Evolutionary conservation across 2,797 vertebrate genomes (phyloP).

Genomic region (Loriculus beryllinus): DNA sequence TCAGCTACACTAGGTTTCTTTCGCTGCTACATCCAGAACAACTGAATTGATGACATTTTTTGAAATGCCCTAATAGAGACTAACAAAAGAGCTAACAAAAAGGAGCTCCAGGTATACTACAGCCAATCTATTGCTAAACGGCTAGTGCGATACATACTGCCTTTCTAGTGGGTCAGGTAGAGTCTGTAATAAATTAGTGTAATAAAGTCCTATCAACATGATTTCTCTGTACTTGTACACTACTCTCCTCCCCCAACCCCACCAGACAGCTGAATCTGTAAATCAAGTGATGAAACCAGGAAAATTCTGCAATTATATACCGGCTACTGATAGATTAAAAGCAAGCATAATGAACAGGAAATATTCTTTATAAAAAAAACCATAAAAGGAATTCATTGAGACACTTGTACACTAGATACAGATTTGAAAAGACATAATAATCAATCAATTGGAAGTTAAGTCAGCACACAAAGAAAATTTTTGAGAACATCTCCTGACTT

Average conservation of each 20-base stretch:
- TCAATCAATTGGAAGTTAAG: neutral
- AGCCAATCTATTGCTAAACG: neutral
- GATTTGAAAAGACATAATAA: neutral
- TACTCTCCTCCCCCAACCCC: neutral
- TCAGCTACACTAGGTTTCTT: neutral
- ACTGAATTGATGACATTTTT: neutral
- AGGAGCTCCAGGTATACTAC: neutral
- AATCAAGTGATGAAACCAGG: neutral
- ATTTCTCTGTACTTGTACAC: neutral
- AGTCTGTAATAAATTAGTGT: neutral
- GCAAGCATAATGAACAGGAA: neutral
- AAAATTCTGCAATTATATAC: neutral
- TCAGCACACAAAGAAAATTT: neutral
- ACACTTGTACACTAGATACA: neutral
- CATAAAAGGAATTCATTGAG: neutral
- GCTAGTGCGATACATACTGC: accelerated
- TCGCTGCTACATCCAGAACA: neutral
- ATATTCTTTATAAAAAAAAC: neutral
- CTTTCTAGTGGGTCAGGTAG: neutral
- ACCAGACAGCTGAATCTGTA: neutral
- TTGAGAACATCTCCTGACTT: neutral
- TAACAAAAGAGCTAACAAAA: neutral
- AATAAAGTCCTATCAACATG: neutral
- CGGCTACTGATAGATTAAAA: neutral
- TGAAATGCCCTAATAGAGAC: neutral